Conservation (phyloP, 2,888 invertebrate species). For the Polymixis lichenea region DNA sequence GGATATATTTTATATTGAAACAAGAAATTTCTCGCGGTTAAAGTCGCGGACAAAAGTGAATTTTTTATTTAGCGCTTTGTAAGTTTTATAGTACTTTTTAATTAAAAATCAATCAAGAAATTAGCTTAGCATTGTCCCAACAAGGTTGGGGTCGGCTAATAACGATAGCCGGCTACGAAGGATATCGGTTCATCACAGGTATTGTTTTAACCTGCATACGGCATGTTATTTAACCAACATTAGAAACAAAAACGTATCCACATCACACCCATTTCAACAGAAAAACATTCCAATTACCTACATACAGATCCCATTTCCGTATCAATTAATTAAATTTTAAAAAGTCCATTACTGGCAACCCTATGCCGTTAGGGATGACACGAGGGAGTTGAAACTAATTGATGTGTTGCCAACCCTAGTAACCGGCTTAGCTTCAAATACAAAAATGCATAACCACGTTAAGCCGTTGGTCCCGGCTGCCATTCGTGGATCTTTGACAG, state of each 20-base stretch:
- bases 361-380: constrained; percentile 41
- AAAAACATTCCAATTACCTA: constrained; percentile 42
- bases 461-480: too few species aligned
- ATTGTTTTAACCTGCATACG: background rate
- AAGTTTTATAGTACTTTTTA: too few species aligned
- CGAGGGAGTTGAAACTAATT: constrained; percentile 37
- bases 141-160: too few species aligned
- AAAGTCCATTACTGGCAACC: constrained; percentile 57
- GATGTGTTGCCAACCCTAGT: constrained; percentile 13
- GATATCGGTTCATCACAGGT: background rate
- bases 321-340: constrained; percentile 64
- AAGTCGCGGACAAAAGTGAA: too few species aligned
- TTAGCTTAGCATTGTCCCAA: too few species aligned
- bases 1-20: too few species aligned
- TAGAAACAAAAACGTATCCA: background rate
- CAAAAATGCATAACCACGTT: background rate
- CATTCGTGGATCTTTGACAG: too few species aligned
- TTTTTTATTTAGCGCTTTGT: too few species aligned
- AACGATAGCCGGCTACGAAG: too few species aligned
- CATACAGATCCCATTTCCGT: constrained; percentile 23
- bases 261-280: background rate
- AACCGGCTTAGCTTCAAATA: constrained; percentile 5
- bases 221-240: background rate
- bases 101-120: too few species aligned
- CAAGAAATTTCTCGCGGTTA: too few species aligned